phyloP scores from a whole-genome alignment of 92 coral and sea anemone species.

The Epizoanthus rinbou region DNA sequence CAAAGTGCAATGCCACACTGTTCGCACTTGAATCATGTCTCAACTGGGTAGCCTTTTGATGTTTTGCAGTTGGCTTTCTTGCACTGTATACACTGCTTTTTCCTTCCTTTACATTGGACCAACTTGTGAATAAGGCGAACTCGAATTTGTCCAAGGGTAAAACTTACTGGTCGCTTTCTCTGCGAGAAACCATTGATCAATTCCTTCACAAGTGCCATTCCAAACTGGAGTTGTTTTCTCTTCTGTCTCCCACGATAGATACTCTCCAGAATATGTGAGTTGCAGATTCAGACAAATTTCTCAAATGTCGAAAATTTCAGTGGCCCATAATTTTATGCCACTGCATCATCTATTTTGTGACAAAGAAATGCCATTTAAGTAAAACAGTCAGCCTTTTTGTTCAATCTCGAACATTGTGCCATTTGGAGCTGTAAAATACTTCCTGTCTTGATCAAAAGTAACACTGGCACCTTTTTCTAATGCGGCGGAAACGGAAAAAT shows the following conservation, averaged over 20 bases:
- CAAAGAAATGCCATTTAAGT: conserved; percentile 40
- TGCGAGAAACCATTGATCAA: conserved; percentile 45
- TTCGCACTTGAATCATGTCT: conserved; percentile 48
- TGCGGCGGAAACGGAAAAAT: conserved; percentile 55
- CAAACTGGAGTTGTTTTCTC: conserved; percentile 11
- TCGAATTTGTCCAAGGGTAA: not conserved
- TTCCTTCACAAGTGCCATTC: conserved; percentile 28
- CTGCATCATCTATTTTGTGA: conserved; percentile 26
- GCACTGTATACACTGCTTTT: conserved; percentile 52
- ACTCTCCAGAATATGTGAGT: conserved; percentile 15
- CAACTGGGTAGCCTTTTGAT: conserved; percentile 51
- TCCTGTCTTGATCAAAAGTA: conserved; percentile 20
- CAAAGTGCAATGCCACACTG: conserved; percentile 66
- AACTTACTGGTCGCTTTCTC: conserved; percentile 28
- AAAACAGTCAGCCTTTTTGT: conserved; percentile 37
- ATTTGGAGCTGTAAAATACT: conserved; percentile 38
- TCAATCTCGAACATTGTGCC: conserved; percentile 51
- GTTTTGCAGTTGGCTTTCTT: conserved; percentile 44
- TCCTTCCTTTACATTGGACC: conserved; percentile 28
- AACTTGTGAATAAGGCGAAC: conserved; percentile 11
- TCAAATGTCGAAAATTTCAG: conserved; percentile 34
- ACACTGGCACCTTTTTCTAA: conserved; percentile 46
- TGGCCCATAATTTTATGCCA: conserved; percentile 55
- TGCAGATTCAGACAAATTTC: conserved; percentile 29
- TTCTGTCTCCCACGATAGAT: conserved; percentile 22